phyloP scores from a whole-genome alignment of 2,888 invertebrate genomes.

The Branchellion lobata region DNA sequence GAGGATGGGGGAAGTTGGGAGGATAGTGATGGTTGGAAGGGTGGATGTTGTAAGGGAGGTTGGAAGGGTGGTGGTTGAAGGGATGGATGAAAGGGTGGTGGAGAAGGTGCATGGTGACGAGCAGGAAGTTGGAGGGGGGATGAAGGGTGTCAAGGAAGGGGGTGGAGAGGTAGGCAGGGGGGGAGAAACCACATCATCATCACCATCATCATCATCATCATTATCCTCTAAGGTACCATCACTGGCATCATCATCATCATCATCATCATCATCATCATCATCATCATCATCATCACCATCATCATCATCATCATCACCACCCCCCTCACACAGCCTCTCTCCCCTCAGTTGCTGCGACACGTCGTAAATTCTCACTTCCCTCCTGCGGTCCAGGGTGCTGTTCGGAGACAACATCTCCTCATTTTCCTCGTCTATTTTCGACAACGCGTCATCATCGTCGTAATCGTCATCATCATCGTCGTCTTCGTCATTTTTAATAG shows the following conservation, averaged over 20 bases:
- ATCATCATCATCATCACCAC: neutral
- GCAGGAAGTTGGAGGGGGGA: neutral
- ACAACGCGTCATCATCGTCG: constrained; percentile 3
- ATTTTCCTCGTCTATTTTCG: constrained; percentile 6
- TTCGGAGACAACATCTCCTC: neutral
- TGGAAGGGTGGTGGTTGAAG: neutral
- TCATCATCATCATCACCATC: neutral
- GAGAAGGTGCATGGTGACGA: neutral
- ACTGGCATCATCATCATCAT: constrained; percentile 31
- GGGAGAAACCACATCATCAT: neutral
- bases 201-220: constrained; percentile 11
- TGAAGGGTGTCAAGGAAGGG: neutral
- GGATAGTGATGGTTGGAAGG: neutral
- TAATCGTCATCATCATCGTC: neutral
- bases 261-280: constrained; percentile 12
- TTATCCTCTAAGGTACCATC: neutral
- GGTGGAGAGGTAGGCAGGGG: constrained; percentile 11
- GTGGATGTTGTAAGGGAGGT: neutral
- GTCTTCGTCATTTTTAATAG: neutral
- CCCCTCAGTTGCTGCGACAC: neutral
- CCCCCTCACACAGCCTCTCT: neutral
- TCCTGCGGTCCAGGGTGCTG: neutral
- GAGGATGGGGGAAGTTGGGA: neutral
- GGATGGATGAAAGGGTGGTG: neutral
- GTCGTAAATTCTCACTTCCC: neutral